Evolutionary conservation across 2,113 vertebrate species (phyloP).

Genomic region (Chlorocebus sabaeus): DNA sequence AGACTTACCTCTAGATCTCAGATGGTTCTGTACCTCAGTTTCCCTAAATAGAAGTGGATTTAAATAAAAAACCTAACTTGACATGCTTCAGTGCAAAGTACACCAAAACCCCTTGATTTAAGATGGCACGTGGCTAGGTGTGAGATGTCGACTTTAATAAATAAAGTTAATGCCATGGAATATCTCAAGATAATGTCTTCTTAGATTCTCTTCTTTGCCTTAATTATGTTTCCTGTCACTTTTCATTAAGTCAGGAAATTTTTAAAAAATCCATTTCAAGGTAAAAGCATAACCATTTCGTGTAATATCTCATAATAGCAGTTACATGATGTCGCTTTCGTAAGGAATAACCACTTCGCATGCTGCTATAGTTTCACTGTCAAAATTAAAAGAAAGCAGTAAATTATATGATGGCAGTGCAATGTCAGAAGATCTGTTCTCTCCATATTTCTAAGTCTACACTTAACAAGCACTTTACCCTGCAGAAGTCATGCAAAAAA

Average conservation of each 20-base stretch:
- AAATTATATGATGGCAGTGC: background rate
- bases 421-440: background rate
- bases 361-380: slow-evolving; percentile 14
- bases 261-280: slow-evolving; percentile 74
- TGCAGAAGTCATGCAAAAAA: slow-evolving; percentile 13
- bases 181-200: slow-evolving; percentile 67
- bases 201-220: slow-evolving; percentile 71
- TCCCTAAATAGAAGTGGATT: background rate
- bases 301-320: slow-evolving; percentile 68
- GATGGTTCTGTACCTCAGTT: background rate
- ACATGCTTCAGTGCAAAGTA: background rate
- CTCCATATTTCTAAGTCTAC: background rate
- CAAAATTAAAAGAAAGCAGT: slow-evolving; percentile 71
- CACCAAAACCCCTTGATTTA: background rate
- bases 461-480: slow-evolving; percentile 10
- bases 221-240: slow-evolving; percentile 80
- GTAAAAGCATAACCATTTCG: slow-evolving; percentile 72
- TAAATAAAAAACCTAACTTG: background rate
- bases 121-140: background rate
- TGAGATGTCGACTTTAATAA: slow-evolving; percentile 27
- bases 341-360: slow-evolving; percentile 41
- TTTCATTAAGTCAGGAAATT: slow-evolving; percentile 74
- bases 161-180: slow-evolving; percentile 16
- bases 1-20: background rate
- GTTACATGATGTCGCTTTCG: slow-evolving; percentile 51